phyloP scores from a whole-genome alignment of 2,888 invertebrate genomes.

The Lacanobia wlatinum region DNA sequence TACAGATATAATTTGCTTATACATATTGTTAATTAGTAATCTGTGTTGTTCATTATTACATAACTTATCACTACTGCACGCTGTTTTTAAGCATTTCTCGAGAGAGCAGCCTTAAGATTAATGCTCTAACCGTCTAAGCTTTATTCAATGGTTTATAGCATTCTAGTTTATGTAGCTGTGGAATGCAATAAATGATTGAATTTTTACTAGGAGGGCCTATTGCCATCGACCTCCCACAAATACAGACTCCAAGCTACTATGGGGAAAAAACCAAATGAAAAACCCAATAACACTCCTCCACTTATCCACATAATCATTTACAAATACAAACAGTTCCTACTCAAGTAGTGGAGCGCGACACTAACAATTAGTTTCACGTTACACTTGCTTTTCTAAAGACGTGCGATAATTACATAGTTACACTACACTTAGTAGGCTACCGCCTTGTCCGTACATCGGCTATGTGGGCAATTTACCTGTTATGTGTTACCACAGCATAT shows the following conservation, averaged over 20 bases:
- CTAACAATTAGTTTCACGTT: constrained; percentile 67
- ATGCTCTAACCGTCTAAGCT: no score
- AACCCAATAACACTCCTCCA: neutral
- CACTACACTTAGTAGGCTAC: constrained; percentile 31
- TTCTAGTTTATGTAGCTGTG: neutral
- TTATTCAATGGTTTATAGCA: neutral
- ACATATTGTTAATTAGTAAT: no score
- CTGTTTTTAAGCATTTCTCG: no score
- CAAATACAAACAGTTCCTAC: constrained; percentile 12
- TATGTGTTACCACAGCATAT: constrained; percentile 10
- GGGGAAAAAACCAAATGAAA: neutral
- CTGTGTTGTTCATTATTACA: no score
- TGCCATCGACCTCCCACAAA: neutral
- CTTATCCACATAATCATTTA: neutral
- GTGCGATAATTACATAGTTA: constrained; percentile 56
- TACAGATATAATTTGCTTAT: no score
- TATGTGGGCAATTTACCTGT: constrained; percentile 20
- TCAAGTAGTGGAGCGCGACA: constrained; percentile 53
- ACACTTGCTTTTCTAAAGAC: constrained; percentile 65
- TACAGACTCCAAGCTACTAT: neutral
- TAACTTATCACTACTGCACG: no score
- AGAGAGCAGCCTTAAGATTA: no score
- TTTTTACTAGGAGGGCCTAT: neutral
- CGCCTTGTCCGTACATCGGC: neutral
- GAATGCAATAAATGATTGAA: no score